These are phyloP conservation scores for Thereva nobilitata DNA, from an alignment of 2,888 invertebrate genomes.

Conservation along the genomic window DNA sequence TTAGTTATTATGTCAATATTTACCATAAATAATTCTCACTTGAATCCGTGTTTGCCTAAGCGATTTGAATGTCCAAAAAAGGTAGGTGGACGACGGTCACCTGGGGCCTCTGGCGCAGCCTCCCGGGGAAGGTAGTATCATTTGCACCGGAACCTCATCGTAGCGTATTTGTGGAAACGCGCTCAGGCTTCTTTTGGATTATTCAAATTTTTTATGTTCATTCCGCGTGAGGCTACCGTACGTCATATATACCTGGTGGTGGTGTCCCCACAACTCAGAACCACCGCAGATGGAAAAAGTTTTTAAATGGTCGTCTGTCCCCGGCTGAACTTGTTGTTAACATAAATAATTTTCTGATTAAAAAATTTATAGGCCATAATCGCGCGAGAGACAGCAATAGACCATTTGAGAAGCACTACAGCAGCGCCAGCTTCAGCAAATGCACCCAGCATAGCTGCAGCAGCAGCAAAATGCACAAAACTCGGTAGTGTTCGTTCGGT, in stretches of 20 bases:
- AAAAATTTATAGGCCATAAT: conserved; percentile 30
- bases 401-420: no score
- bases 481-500: not conserved
- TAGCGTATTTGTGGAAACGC: no score
- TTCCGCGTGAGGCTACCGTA: conserved; percentile 21
- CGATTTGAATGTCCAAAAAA: not conserved
- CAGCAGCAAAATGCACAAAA: not conserved
- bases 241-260: not conserved
- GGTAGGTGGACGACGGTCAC: not conserved
- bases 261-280: conserved; percentile 1
- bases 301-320: conserved; percentile 19
- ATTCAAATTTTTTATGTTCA: conserved; percentile 9
- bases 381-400: conserved; percentile 17
- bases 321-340: conserved; percentile 20
- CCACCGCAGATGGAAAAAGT: not conserved
- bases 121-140: no score
- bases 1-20: not conserved
- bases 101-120: no score
- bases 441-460: conserved; percentile 1
- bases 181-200: conserved; percentile 9
- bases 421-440: not conserved
- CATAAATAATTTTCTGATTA: conserved; percentile 34
- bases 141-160: no score
- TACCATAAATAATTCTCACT: not conserved
- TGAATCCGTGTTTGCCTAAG: not conserved